A percentile compares a stretch with the other conserved stretches of the same genome.
phyloP scores from a whole-genome alignment of 2,113 vertebrate genomes.

The Dascyllus trimaculatus region DNA sequence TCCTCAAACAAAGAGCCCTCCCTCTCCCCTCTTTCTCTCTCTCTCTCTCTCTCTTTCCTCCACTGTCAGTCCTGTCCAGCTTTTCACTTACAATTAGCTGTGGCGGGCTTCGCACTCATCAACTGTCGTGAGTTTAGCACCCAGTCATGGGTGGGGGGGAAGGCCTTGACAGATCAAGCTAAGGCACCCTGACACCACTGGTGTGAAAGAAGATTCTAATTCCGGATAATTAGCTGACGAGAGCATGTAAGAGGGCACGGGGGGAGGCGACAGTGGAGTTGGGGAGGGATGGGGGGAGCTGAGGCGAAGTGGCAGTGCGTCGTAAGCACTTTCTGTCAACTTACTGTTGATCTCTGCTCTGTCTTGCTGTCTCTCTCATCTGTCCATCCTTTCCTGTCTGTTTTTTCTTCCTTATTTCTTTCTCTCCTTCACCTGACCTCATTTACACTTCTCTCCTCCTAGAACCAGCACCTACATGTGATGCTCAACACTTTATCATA shows the following conservation, averaged over 20 bases:
- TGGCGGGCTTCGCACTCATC: slow-evolving; percentile 81
- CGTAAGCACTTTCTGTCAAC: slow-evolving; percentile 83
- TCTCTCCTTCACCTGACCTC: slow-evolving; percentile 58
- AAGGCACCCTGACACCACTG: slow-evolving; percentile 86
- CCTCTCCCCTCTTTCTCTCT: not conserved
- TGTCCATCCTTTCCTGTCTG: slow-evolving; percentile 35
- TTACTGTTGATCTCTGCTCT: slow-evolving; percentile 68
- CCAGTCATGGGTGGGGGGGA: slow-evolving; percentile 72
- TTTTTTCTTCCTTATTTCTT: slow-evolving; percentile 13
- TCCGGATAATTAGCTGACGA: slow-evolving; percentile 89
- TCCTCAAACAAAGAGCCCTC: slow-evolving; percentile 62
- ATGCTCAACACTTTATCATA: not conserved
- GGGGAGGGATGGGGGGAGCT: slow-evolving; percentile 35
- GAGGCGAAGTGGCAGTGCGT: slow-evolving; percentile 79
- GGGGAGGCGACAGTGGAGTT: slow-evolving; percentile 5
- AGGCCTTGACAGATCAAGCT: slow-evolving; percentile 83
- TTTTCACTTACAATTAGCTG: slow-evolving; percentile 88
- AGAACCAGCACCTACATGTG: not conserved
- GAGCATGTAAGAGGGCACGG: slow-evolving; percentile 72
- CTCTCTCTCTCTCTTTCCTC: slow-evolving; percentile 17
- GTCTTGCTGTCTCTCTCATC: slow-evolving; percentile 33
- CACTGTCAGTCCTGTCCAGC: slow-evolving; percentile 83
- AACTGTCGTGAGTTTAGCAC: slow-evolving; percentile 87
- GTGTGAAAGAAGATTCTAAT: slow-evolving; percentile 89
- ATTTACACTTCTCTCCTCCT: slow-evolving; percentile 51